Conservation (phyloP, 2,797 vertebrate genomes). For the Rhincodon typus region DNA sequence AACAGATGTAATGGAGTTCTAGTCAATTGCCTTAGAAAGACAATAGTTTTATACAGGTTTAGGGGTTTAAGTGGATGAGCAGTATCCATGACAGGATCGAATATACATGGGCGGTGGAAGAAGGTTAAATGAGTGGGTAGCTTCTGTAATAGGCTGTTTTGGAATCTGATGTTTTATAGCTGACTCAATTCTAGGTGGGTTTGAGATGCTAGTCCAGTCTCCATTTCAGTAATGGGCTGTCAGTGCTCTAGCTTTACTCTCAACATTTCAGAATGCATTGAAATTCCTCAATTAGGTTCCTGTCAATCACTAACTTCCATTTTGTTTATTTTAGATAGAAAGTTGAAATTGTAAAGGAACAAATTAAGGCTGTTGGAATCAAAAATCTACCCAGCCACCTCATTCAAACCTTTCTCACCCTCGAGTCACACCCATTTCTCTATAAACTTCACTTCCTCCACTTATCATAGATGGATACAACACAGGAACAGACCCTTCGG, state of each 20-base stretch:
- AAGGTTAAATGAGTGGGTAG: background rate
- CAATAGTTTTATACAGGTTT: background rate
- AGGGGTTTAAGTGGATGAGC: background rate
- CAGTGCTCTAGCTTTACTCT: background rate
- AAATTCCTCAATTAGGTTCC: background rate
- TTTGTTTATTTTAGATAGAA: background rate
- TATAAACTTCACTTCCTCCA: background rate
- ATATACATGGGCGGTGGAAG: background rate
- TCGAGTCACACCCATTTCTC: background rate
- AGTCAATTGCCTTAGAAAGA: background rate
- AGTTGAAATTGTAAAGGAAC: background rate
- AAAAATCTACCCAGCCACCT: background rate
- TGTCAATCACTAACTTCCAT: background rate
- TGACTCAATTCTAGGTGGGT: background rate
- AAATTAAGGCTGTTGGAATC: background rate
- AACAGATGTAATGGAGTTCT: background rate
- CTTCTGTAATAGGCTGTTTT: background rate
- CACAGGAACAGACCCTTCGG: too few species aligned
- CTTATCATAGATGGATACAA: background rate
- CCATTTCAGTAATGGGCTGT: background rate
- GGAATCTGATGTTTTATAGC: background rate
- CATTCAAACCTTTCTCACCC: background rate
- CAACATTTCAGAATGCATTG: background rate
- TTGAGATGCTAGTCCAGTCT: background rate
- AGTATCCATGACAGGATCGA: background rate